Conservation (phyloP, 2,797 vertebrate species). For the Darevskia mixta region DNA sequence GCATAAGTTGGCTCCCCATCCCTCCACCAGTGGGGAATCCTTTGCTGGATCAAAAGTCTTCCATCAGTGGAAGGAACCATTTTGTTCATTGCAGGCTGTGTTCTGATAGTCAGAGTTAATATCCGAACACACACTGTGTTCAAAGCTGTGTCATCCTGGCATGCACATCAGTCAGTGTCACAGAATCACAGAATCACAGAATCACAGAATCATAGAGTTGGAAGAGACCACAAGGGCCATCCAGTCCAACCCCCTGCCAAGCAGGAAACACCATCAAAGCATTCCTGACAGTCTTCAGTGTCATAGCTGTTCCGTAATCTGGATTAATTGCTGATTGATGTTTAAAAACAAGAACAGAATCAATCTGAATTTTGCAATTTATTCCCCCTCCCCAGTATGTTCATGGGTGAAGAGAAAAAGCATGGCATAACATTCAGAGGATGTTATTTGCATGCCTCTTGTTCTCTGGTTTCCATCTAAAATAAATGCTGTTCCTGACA, state of each 20-base stretch:
- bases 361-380: neutral
- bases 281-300: neutral
- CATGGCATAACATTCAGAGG: fast-evolving
- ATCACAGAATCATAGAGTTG: too few species aligned
- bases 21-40: too few species aligned
- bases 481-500: neutral
- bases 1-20: too few species aligned
- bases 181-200: too few species aligned
- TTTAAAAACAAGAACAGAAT: neutral
- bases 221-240: too few species aligned
- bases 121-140: fast-evolving
- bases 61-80: too few species aligned
- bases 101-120: too few species aligned
- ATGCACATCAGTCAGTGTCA: neutral
- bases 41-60: too few species aligned
- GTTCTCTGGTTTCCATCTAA: neutral
- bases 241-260: too few species aligned
- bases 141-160: fast-evolving
- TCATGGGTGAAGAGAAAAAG: neutral
- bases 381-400: neutral
- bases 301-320: neutral
- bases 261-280: too few species aligned
- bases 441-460: neutral
- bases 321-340: neutral
- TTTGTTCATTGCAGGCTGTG: neutral